These are phyloP conservation scores for Ectemnius lituratus DNA, from an alignment of 2,888 invertebrate genomes.

Conservation along the genomic window DNA sequence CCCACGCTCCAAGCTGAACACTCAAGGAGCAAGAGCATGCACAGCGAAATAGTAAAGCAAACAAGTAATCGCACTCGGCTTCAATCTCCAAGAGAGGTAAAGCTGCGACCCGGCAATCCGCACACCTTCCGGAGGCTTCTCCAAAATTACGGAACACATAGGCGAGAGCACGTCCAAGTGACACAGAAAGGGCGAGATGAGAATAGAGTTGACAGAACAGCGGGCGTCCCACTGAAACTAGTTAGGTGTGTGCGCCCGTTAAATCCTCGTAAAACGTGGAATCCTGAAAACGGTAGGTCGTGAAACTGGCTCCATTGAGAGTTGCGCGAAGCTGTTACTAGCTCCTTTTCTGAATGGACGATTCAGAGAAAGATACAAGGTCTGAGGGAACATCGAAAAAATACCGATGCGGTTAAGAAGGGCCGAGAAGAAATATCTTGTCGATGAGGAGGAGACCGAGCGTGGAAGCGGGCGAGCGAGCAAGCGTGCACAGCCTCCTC, in stretches of 20 bases:
- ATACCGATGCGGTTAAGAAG: background rate
- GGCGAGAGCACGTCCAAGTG: background rate
- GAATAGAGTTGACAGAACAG: background rate
- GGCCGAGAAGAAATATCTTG: slow-evolving; percentile 42
- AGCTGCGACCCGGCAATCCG: background rate
- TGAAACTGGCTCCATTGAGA: background rate
- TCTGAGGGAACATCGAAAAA: background rate
- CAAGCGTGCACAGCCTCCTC: slow-evolving; percentile 37
- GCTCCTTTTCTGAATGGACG: too few relatives aligned
- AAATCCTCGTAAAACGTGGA: slow-evolving; percentile 4
- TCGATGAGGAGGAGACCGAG: slow-evolving; percentile 22
- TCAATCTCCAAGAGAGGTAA: too few relatives aligned
- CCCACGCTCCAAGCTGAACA: background rate
- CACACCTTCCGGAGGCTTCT: background rate
- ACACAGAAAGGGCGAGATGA: background rate
- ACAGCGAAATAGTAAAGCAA: background rate
- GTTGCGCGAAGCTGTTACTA: background rate
- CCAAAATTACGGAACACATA: background rate
- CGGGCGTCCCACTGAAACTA: background rate
- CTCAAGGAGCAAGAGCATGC: background rate
- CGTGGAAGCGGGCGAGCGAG: background rate
- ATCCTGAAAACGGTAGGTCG: background rate
- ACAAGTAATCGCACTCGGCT: background rate
- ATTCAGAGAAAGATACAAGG: background rate
- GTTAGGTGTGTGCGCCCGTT: background rate